A percentile compares a stretch with the other conserved stretches of the same genome.
These are phyloP conservation scores for Drosophila monieri DNA, from an alignment of 2,888 invertebrate genomes.

Conservation along the genomic window DNA sequence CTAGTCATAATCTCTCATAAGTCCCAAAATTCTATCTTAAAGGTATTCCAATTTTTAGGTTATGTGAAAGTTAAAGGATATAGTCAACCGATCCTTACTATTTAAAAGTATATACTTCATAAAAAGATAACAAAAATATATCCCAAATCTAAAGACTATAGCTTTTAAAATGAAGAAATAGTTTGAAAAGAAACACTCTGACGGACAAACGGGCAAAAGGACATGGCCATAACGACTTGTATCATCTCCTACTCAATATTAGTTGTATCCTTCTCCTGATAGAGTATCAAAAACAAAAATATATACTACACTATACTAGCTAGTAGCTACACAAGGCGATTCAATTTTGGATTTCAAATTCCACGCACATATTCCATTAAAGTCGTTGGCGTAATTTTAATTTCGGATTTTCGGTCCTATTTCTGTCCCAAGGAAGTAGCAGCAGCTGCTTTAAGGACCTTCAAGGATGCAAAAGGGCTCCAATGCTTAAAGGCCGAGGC, in stretches of 20 bases:
- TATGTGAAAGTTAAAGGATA: background rate
- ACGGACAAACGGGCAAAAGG: background rate
- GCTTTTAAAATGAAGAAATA: too few species aligned
- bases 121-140: too few species aligned
- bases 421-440: conserved; percentile 7
- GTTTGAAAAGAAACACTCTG: too few species aligned
- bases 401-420: conserved; percentile 50
- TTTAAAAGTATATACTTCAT: too few species aligned
- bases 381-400: conserved; percentile 72
- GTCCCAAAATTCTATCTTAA: too few species aligned
- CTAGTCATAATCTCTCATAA: too few species aligned
- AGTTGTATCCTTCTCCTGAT: background rate
- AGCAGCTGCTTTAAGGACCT: conserved; percentile 54
- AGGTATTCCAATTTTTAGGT: too few species aligned
- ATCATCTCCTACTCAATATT: background rate
- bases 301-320: conserved; percentile 12
- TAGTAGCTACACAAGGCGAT: conserved; percentile 15
- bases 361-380: conserved; percentile 70
- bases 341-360: conserved; percentile 54
- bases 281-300: background rate
- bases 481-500: conserved; percentile 25
- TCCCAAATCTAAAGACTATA: background rate
- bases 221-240: background rate
- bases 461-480: conserved; percentile 9
- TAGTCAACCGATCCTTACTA: background rate